Percentiles rank a stretch among this genome's conserved stretches.
Evolutionary conservation across 1,140 invertebrate species (phyloP).

Genomic region (Eufriesea mexicana): DNA sequence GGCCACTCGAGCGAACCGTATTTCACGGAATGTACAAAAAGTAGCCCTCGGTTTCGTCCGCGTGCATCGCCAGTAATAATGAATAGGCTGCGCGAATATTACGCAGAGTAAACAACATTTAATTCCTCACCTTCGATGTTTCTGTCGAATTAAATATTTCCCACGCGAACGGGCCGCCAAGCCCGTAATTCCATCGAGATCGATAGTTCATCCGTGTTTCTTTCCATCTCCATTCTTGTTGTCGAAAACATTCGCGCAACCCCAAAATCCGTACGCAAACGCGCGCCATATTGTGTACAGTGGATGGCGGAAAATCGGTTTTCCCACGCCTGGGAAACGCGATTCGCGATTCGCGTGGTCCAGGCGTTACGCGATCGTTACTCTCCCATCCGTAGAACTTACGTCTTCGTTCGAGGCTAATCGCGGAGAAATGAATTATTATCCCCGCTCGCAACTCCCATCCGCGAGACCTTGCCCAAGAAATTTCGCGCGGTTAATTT

Average conservation of each 20-base stretch:
- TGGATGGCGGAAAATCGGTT: too few species aligned
- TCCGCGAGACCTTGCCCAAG: not conserved
- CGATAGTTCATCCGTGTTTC: conserved; percentile 8
- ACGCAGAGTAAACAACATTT: not conserved
- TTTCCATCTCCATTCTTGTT: not conserved
- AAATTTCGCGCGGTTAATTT: conserved; percentile 13
- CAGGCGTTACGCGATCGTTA: too few species aligned
- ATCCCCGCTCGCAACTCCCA: too few species aligned
- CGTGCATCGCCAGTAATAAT: not conserved
- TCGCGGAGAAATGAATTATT: not conserved
- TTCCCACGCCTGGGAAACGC: too few species aligned
- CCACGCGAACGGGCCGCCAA: too few species aligned
- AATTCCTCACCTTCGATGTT: not conserved
- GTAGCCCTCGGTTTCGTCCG: not conserved
- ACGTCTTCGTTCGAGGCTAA: not conserved
- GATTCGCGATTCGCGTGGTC: too few species aligned
- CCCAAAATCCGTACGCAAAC: too few species aligned
- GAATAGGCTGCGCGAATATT: not conserved
- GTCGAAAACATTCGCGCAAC: not conserved
- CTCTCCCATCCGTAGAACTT: too few species aligned
- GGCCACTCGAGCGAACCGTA: too few species aligned
- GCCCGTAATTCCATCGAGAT: conserved; percentile 23
- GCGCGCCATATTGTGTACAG: too few species aligned
- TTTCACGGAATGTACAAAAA: not conserved
- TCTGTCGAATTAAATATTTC: conserved; percentile 24